These are phyloP conservation scores for Chymomyza procnemis DNA, from an alignment of 2,888 invertebrate genomes.

Conservation along the genomic window DNA sequence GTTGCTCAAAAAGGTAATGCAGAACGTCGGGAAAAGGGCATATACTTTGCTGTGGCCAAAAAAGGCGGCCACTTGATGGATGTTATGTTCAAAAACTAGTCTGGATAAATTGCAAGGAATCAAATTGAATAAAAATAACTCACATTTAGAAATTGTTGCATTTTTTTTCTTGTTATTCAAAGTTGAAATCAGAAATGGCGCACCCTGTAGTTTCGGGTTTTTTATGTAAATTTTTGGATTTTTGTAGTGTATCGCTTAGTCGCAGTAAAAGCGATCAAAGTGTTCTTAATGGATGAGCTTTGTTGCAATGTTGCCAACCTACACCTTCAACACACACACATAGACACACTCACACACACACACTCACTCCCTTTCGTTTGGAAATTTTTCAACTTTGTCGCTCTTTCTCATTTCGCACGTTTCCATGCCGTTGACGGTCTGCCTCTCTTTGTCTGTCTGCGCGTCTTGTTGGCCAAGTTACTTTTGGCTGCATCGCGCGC, in stretches of 20 bases:
- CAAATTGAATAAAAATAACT: no score
- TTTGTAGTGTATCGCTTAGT: background rate
- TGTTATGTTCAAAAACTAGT: no score
- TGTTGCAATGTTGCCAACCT: constrained; percentile 50
- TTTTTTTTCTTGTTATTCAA: no score
- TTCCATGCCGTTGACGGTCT: constrained; percentile 50
- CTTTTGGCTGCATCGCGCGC: constrained; percentile 57
- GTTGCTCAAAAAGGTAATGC: no score
- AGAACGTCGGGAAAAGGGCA: no score
- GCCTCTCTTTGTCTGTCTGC: background rate
- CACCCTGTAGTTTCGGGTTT: no score
- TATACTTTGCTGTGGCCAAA: no score
- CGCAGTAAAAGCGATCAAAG: background rate
- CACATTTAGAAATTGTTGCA: no score
- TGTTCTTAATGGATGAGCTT: constrained; percentile 2
- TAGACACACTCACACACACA: constrained; percentile 9
- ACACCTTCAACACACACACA: constrained; percentile 54
- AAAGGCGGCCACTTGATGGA: no score
- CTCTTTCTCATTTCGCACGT: constrained; percentile 44
- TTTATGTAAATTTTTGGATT: background rate
- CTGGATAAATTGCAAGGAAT: no score
- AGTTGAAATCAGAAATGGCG: no score
- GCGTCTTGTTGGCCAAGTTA: constrained; percentile 54
- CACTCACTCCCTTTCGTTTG: constrained; percentile 38
- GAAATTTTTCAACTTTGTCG: background rate